A percentile compares a stretch with the other conserved stretches of the same genome.
Evolutionary conservation across 2,797 vertebrate species (phyloP).

Genomic region (Rhyacichthys aspro): DNA sequence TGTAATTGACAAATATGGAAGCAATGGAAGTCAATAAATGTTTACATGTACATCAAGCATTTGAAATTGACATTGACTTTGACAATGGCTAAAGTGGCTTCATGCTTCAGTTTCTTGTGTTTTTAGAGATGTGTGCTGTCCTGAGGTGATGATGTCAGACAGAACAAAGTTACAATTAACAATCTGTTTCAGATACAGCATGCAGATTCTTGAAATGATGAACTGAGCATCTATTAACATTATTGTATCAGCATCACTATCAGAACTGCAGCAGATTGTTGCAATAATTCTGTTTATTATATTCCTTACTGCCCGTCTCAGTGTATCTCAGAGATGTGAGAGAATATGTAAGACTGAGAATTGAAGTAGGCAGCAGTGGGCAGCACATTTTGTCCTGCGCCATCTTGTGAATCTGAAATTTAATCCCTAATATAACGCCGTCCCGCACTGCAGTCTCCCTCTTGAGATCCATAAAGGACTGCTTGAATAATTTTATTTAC

Average conservation of each 20-base stretch:
- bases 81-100: no score
- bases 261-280: background rate
- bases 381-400: constrained; percentile 2
- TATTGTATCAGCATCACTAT: no score
- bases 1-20: no score
- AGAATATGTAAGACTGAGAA: constrained; percentile 8
- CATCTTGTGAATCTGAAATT: constrained; percentile 2
- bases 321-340: constrained; percentile 2
- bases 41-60: no score
- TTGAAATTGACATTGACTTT: no score
- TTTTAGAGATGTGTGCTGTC: background rate
- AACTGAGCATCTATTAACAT: no score
- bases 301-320: background rate
- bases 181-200: no score
- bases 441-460: background rate
- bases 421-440: constrained; percentile 11
- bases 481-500: constrained; percentile 6
- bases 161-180: background rate
- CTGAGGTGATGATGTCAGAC: background rate
- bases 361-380: constrained; percentile 7
- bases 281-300: background rate
- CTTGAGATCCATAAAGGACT: constrained; percentile 2
- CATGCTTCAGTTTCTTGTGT: no score
- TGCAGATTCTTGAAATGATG: no score
- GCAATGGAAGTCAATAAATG: no score